Evolutionary conservation across 1,140 invertebrate species (phyloP), one percentile per base, ranked within the genome.

Genomic region (Lasioglossum baleicum): DNA sequence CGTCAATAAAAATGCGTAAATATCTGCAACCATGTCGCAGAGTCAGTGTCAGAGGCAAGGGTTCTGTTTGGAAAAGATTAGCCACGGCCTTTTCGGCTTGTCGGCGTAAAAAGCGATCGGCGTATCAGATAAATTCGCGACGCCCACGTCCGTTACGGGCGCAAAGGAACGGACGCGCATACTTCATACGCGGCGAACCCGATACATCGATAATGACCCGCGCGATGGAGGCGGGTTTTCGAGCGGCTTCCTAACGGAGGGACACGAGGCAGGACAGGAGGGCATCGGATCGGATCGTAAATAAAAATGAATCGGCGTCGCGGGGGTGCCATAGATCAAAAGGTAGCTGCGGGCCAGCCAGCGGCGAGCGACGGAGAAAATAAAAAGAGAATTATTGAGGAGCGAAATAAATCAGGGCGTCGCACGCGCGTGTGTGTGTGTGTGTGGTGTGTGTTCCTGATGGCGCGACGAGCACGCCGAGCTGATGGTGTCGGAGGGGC

Each of bases 311-410:
- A 88, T 88, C 86, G 80, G 40, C 77, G 80, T 83, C 75, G 82
- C 66, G 80, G 73, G 58, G 60, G 74, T 66, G 42, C 85, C 70
- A 88, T 88, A 87, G 84, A 91, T 91, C 90, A 91, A 89, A 85
- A 85, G 83, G 79, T 81, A 85, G 84, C 75, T 78, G 56, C 76
- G 72, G 74, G 75, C 69, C 75, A 48, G 70, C 61, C 61, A 74
- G 73, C 56, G 67, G 68, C 31, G 60, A 66, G 65, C 70, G 56
- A 51, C 58, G 61, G 81, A 71, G 80, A 87, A 86, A 90, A 90
- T 89, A 89, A 90, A 53, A 90, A 87, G 86, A 88, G 88, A 90
- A 89, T 91, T 90, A 90, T 88, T 85, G 88, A 89, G 82, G 79
- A 87, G 86, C 65, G 78, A 86, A 87, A 90, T 91, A 89, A 90